phyloP scores from a whole-genome alignment of 1,140 invertebrate species.

The Bombus consobrinus region DNA sequence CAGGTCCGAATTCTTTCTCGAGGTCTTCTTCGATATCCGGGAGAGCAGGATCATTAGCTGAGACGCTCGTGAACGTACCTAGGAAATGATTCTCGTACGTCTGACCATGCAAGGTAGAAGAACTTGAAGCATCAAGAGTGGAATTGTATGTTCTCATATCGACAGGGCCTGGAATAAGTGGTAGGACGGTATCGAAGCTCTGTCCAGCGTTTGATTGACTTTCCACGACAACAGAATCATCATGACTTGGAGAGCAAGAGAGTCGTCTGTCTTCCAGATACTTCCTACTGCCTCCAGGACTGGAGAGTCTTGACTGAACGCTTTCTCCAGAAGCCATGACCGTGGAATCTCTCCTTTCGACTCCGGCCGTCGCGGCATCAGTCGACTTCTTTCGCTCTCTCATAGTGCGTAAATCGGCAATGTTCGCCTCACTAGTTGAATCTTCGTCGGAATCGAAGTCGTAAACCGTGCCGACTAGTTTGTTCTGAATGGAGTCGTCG shows the following conservation, averaged over 20 bases:
- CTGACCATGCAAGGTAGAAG: constrained; percentile 81
- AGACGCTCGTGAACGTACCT: constrained; percentile 85
- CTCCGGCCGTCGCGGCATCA: constrained; percentile 86
- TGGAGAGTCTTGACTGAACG: constrained; percentile 79
- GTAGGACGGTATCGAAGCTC: constrained; percentile 85
- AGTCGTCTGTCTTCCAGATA: constrained; percentile 78
- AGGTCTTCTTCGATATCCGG: constrained; percentile 89
- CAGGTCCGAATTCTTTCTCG: constrained; percentile 89
- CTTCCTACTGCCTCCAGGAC: constrained; percentile 65
- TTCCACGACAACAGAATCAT: constrained; percentile 72
- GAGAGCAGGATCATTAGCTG: constrained; percentile 86
- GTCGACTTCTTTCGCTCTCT: constrained; percentile 90
- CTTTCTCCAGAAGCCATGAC: constrained; percentile 79
- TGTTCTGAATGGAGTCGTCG: constrained; percentile 87
- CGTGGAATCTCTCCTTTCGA: constrained; percentile 31
- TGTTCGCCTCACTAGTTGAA: constrained; percentile 87
- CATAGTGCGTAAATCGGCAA: constrained; percentile 91
- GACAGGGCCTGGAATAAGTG: constrained; percentile 91
- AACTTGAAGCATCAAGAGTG: constrained; percentile 81
- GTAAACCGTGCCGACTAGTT: constrained; percentile 93
- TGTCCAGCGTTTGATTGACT: constrained; percentile 68
- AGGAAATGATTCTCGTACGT: constrained; percentile 86
- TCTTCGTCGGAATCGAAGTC: constrained; percentile 94
- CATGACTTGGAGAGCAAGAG: constrained; percentile 64
- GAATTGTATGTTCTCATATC: constrained; percentile 93